Percentiles rank a stretch among this genome's conserved stretches.
Evolutionary conservation across 2,113 vertebrate genomes (phyloP).

Genomic region (Lichenostomus cassidix): DNA sequence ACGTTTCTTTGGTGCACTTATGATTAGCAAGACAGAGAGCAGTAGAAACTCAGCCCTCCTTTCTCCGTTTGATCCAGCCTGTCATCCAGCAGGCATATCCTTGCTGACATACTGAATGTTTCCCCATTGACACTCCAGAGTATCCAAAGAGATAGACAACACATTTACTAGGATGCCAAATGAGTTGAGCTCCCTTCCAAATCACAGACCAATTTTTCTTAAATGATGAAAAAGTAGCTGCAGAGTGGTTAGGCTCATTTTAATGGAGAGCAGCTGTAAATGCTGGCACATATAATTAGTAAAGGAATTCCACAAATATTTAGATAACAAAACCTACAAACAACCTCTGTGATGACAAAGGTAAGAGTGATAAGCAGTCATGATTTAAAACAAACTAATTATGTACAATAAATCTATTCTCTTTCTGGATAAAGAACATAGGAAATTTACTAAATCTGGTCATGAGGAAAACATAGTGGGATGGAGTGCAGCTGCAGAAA

Average conservation of each 20-base stretch:
- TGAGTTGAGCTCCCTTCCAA: background rate
- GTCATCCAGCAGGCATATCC: background rate
- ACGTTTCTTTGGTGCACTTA: background rate
- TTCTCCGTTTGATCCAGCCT: background rate
- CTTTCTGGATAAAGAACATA: constrained; percentile 46
- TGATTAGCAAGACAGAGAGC: background rate
- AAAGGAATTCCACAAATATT: constrained; percentile 23
- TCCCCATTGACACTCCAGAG: fast-evolving
- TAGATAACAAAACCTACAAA: constrained; percentile 18
- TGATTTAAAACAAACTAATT: constrained; percentile 43
- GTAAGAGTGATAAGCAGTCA: constrained; percentile 25
- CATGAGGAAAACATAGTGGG: background rate
- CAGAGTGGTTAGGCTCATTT: background rate
- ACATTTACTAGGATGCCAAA: background rate
- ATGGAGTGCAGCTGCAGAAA: constrained; percentile 52
- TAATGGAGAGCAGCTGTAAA: constrained; percentile 32
- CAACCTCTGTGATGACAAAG: constrained; percentile 32
- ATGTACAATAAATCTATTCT: background rate
- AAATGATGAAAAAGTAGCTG: background rate
- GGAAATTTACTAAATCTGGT: constrained; percentile 18
- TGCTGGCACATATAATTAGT: background rate
- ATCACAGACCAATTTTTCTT: background rate
- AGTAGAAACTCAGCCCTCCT: background rate
- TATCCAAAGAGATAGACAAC: background rate
- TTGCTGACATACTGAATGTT: background rate